A percentile compares a stretch with the other conserved stretches of the same genome.
Evolutionary conservation across 2,888 invertebrate species (phyloP).

Genomic region (Eumerus sabulonum): DNA sequence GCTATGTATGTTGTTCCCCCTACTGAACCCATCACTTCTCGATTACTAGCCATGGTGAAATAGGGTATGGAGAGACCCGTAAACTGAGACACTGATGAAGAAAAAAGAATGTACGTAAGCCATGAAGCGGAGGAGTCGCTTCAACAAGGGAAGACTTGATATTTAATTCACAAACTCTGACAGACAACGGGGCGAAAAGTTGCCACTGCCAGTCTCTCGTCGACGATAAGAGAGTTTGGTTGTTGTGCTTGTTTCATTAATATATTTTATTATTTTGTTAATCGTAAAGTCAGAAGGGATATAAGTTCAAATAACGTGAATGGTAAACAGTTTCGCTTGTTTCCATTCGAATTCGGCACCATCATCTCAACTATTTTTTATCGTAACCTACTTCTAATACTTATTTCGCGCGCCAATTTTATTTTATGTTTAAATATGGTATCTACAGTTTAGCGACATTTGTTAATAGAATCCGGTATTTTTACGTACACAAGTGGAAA

Average conservation of each 20-base stretch:
- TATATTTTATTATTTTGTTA: too few species aligned
- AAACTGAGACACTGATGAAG: constrained; percentile 51
- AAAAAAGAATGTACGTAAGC: constrained; percentile 44
- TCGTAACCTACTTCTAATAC: too few species aligned
- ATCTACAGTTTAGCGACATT: constrained; percentile 35
- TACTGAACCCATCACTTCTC: neutral
- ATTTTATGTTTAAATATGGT: neutral
- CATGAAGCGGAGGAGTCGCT: constrained; percentile 16
- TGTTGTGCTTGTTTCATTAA: constrained; percentile 28
- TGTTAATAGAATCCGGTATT: constrained; percentile 39
- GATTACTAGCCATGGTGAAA: constrained; percentile 39
- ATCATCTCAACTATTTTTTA: too few species aligned
- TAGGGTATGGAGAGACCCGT: constrained; percentile 50
- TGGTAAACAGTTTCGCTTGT: too few species aligned
- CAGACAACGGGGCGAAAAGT: constrained; percentile 51
- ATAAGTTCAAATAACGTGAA: too few species aligned
- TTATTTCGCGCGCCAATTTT: neutral
- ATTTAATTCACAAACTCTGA: constrained; percentile 59
- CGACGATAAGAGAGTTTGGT: constrained; percentile 57
- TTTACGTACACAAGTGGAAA: constrained; percentile 45
- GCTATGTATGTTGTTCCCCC: constrained; percentile 8
- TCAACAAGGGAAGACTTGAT: constrained; percentile 40
- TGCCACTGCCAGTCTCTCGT: constrained; percentile 61
- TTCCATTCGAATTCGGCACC: too few species aligned
- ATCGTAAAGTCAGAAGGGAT: too few species aligned